Evolutionary conservation across 1,140 invertebrate genomes (phyloP).

Genomic region (Propsilocerus akamusi): DNA sequence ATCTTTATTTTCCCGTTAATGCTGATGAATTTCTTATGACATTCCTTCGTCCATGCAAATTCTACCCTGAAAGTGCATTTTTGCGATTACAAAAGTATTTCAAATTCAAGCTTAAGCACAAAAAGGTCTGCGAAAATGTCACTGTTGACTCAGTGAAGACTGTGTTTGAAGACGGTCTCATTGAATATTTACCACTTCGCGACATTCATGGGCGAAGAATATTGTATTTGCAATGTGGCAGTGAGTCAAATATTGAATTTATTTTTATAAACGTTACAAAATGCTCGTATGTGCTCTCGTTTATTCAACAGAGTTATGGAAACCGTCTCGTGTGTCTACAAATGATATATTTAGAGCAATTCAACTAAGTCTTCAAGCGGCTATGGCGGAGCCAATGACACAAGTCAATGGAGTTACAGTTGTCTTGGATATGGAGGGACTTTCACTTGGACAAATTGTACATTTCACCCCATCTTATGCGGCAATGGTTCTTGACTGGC

Average conservation of each 20-base stretch:
- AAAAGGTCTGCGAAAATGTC: constrained; percentile 29
- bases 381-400: constrained; percentile 37
- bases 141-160: constrained; percentile 26
- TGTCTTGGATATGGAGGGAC: constrained; percentile 46
- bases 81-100: constrained; percentile 37
- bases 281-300: background rate
- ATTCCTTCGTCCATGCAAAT: constrained; percentile 46
- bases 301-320: constrained; percentile 36
- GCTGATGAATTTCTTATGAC: constrained; percentile 42
- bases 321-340: constrained; percentile 33
- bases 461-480: constrained; percentile 50
- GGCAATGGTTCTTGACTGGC: constrained; percentile 38
- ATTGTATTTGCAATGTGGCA: constrained; percentile 33
- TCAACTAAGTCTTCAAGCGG: constrained; percentile 35
- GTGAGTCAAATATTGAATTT: constrained; percentile 20
- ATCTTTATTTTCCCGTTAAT: constrained; percentile 29
- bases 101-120: constrained; percentile 32
- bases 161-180: constrained; percentile 29
- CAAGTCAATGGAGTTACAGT: constrained; percentile 40
- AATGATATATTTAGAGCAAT: constrained; percentile 36
- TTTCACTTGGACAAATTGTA: constrained; percentile 43
- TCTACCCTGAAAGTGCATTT: constrained; percentile 39
- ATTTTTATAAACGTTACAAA: constrained; percentile 4
- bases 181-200: constrained; percentile 34
- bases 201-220: constrained; percentile 31